phyloP scores from a whole-genome alignment of 2,797 vertebrate genomes.

The Typhlichthys eigenmanni region DNA sequence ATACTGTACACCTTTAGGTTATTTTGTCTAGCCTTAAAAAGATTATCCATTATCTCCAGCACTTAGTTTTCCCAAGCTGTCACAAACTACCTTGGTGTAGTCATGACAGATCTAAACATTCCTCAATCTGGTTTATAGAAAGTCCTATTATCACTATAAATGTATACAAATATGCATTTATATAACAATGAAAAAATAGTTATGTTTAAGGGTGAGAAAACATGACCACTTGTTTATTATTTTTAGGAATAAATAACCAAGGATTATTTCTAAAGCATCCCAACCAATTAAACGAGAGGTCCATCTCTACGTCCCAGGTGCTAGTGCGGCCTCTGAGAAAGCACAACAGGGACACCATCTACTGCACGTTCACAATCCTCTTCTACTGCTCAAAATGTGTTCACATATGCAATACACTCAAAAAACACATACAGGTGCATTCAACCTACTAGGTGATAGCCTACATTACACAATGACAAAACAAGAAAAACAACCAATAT shows the following conservation, averaged over 20 bases:
- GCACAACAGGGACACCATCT: slow-evolving; percentile 16
- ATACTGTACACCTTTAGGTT: background rate
- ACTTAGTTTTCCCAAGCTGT: slow-evolving; percentile 23
- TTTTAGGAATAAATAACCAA: slow-evolving; percentile 15
- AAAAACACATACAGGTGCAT: background rate
- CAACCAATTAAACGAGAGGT: background rate
- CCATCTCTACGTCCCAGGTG: background rate
- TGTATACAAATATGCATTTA: slow-evolving; percentile 26
- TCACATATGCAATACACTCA: background rate
- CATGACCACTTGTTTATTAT: too few relatives aligned
- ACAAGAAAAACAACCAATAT: background rate
- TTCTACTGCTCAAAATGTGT: slow-evolving; percentile 10
- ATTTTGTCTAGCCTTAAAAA: too few relatives aligned
- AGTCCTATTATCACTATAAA: slow-evolving; percentile 14
- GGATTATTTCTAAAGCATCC: slow-evolving; percentile 1
- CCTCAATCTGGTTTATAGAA: slow-evolving; percentile 7
- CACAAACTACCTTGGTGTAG: slow-evolving; percentile 38
- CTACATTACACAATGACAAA: background rate
- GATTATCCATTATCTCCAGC: background rate
- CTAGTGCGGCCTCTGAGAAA: slow-evolving; percentile 7
- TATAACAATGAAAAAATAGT: slow-evolving; percentile 19
- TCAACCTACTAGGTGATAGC: background rate
- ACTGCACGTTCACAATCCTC: slow-evolving; percentile 38
- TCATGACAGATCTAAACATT: slow-evolving; percentile 6
- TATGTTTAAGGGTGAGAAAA: slow-evolving; percentile 6